These are phyloP conservation scores for Trigoniulus corallinus DNA, from an alignment of 1,140 invertebrate species.

Conservation along the genomic window DNA sequence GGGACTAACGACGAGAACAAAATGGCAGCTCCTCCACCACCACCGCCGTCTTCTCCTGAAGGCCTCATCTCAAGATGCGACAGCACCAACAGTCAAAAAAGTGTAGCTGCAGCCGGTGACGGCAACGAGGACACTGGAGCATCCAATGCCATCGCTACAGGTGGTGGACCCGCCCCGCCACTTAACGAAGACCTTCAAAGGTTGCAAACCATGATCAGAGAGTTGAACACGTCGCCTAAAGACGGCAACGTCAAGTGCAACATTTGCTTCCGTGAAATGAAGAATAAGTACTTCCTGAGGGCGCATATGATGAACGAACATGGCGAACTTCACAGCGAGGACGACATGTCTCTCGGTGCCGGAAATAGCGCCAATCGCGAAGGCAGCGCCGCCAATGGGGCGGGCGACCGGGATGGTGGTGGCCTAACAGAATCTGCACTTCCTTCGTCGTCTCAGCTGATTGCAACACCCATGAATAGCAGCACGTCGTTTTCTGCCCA, in stretches of 20 bases:
- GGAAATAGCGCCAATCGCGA: background rate
- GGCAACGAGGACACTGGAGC: background rate
- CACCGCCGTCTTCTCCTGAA: background rate
- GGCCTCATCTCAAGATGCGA: background rate
- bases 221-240: constrained; percentile 49
- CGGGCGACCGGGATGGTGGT: background rate
- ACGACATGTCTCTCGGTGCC: constrained; percentile 10
- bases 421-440: background rate
- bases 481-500: background rate
- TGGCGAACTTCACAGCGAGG: constrained; percentile 29
- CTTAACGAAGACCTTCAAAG: constrained; percentile 56
- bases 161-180: background rate
- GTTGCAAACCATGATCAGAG: constrained; percentile 77
- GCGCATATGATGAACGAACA: constrained; percentile 42
- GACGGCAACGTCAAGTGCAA: constrained; percentile 31
- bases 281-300: constrained; percentile 35
- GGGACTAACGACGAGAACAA: background rate
- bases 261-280: constrained; percentile 38
- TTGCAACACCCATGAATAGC: background rate
- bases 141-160: background rate
- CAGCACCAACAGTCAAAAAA: background rate
- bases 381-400: background rate
- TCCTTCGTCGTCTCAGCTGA: background rate
- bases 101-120: background rate
- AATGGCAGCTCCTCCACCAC: background rate